Percentiles rank a stretch among this genome's conserved stretches.
These are phyloP conservation scores for Castor canadensis DNA, from an alignment of 2,113 vertebrate species.

Conservation along the genomic window DNA sequence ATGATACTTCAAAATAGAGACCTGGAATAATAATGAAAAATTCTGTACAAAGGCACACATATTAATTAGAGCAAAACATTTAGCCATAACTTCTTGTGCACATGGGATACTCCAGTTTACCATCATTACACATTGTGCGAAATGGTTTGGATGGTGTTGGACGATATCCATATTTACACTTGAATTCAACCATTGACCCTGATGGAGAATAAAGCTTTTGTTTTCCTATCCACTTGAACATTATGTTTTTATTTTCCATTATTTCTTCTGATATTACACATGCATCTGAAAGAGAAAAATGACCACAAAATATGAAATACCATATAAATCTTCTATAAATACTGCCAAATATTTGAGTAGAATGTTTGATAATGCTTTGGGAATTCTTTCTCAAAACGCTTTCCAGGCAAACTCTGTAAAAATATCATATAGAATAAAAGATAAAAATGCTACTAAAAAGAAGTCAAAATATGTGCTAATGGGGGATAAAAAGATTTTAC, in stretches of 20 bases:
- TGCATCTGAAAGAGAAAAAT: constrained; percentile 12
- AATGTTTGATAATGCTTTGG: neutral
- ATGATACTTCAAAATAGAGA: neutral
- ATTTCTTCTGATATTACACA: constrained; percentile 30
- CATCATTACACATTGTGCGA: neutral
- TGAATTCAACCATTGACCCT: neutral
- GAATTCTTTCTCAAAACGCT: neutral
- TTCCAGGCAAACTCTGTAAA: neutral
- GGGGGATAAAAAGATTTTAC: neutral
- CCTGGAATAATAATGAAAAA: neutral
- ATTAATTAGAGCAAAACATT: fast-evolving
- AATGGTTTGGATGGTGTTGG: fast-evolving
- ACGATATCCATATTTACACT: fast-evolving
- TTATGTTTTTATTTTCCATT: neutral
- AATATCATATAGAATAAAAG: neutral
- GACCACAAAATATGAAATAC: neutral
- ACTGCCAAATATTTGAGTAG: neutral
- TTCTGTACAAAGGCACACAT: neutral
- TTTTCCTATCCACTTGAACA: fast-evolving
- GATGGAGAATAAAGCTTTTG: neutral
- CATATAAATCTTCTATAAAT: neutral
- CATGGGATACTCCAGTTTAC: neutral
- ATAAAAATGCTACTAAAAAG: neutral
- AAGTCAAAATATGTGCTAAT: neutral
- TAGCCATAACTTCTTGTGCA: neutral